Base-by-base conservation (phyloP, 1,140 invertebrate species). In the Drosophila kanapiae region DNA sequence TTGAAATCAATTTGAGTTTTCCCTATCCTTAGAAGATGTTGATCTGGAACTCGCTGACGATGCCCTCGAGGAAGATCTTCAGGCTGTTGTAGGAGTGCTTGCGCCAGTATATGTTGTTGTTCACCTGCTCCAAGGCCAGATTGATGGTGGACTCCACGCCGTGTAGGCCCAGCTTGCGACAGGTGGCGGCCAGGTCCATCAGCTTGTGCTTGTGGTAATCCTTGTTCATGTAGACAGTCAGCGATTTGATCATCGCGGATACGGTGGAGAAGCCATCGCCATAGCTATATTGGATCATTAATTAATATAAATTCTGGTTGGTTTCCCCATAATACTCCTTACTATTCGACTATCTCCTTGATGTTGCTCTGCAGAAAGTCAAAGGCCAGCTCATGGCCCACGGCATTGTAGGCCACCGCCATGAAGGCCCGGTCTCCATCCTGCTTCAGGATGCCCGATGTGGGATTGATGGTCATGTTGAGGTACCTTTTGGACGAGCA, bases 221-320 rank as follows among this genome's bases (percentile, higher is more conserved):
- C 82, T 92, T 94, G 74, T 94, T 94, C 94, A 94, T 94, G 75
- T 93, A 94, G 38, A 87, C 92, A n/a, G 94, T 91, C 18, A 94
- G 70, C 0, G 93, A 91, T 53, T 93, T 92, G 10, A 94, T 91
- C 94, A 94, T 94, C 37, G 93, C 93, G 10, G 91, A 91, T n/a
- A 94, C 72, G 5, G 93, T 93, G 48, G 92, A 93, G 74, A 94
- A 94, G 40, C 93, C 94, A 79, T 94, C 93, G 31, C 94, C 94
- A 70, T 93, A 94, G 54, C 94, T 94, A 47, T 7, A 56, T 38
- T 6, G 14, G 5, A 56, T 27, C 4, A n/a, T n/a, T 7, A 14
- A 3, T 40, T 14, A n/a, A 13, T n/a, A 18, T 8, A 6, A 6
- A 0, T 8, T 3, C 1, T 14, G 0, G 0, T 6, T 4, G 0